phyloP scores from a whole-genome alignment of 2,113 vertebrate genomes.

The Amphilophus citrinellus region DNA sequence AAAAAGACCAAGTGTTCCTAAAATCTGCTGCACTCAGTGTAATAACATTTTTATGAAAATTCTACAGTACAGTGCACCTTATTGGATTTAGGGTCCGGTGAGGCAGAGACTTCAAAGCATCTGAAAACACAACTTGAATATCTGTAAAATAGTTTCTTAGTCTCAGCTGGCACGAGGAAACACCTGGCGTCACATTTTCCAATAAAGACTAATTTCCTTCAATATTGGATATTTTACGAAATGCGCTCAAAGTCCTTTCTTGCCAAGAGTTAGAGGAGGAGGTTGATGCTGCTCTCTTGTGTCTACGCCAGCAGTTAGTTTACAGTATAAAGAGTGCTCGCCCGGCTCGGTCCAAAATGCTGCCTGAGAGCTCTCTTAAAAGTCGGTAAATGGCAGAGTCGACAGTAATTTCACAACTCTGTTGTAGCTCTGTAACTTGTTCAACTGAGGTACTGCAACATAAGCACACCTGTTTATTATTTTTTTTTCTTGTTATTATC shows the following conservation, averaged over 20 bases:
- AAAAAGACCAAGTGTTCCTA: neutral
- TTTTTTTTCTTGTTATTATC: conserved; percentile 19
- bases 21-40: neutral
- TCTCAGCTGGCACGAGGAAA: neutral
- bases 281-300: neutral
- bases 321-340: neutral
- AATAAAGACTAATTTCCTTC: accelerated
- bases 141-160: neutral
- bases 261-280: neutral
- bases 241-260: neutral
- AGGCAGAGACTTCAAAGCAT: neutral
- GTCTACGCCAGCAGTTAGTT: neutral
- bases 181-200: neutral
- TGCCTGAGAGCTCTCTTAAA: neutral
- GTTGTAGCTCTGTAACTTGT: conserved; percentile 18
- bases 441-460: neutral
- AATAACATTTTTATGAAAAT: conserved; percentile 27
- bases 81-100: neutral
- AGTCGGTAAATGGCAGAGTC: neutral
- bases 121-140: conserved; percentile 10
- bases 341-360: neutral
- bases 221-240: neutral
- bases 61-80: neutral
- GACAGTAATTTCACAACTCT: neutral
- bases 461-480: conserved; percentile 35